phyloP scores from a whole-genome alignment of 2,113 vertebrate genomes.

The Eulemur macaco region DNA sequence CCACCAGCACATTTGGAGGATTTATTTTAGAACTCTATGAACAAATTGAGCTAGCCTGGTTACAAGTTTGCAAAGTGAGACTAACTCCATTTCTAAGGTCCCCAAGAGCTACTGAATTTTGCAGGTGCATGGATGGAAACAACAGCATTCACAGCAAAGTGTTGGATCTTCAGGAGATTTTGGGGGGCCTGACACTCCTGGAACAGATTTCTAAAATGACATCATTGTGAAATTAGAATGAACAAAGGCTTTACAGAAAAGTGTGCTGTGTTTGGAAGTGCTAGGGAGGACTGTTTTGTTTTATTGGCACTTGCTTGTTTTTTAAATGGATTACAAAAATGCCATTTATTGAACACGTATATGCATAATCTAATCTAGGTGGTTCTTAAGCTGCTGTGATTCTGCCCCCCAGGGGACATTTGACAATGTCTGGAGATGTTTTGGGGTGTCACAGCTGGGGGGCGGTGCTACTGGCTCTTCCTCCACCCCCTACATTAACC shows the following conservation, averaged over 20 bases:
- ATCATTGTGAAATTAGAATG: background rate
- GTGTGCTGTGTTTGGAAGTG: background rate
- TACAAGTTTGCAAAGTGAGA: background rate
- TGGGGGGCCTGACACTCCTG: rapidly evolving
- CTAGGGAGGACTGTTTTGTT: background rate
- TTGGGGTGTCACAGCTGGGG: background rate
- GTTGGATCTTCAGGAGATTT: background rate
- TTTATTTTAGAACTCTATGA: background rate
- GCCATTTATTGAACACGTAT: background rate
- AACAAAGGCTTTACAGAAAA: background rate
- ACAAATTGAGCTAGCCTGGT: background rate
- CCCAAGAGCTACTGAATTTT: background rate
- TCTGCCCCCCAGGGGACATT: background rate
- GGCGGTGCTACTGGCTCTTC: background rate
- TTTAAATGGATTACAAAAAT: background rate
- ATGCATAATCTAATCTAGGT: background rate
- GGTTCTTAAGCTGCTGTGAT: background rate
- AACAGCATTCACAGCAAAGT: background rate
- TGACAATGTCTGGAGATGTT: background rate
- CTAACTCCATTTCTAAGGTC: background rate
- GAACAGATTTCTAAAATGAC: background rate
- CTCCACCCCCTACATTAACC: background rate
- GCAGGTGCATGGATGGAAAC: background rate
- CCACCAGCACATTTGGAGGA: background rate
- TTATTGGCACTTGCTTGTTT: background rate